phyloP scores from a whole-genome alignment of 2,888 invertebrate genomes.

The Fragum fragum region DNA sequence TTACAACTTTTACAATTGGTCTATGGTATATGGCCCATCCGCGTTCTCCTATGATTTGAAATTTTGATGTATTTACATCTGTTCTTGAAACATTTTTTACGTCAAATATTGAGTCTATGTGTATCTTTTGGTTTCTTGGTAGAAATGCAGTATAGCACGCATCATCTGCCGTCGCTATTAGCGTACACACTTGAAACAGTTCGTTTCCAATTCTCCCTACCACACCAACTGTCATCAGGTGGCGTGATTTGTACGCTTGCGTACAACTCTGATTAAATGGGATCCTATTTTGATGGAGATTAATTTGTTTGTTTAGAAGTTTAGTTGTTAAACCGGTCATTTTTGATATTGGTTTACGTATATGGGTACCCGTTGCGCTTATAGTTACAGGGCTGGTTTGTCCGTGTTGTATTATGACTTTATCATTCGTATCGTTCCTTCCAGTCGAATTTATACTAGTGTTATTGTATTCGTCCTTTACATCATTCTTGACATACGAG shows the following conservation, averaged over 20 bases:
- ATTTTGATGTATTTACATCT: not conserved
- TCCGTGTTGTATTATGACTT: too few species aligned
- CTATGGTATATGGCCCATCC: not conserved
- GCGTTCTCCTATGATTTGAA: not conserved
- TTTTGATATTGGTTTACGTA: too few species aligned
- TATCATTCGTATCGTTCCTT: too few species aligned
- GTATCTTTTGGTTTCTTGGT: not conserved
- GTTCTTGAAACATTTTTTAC: not conserved
- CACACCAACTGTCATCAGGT: not conserved
- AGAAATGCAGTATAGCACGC: not conserved
- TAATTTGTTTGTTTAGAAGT: too few species aligned
- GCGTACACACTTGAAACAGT: not conserved
- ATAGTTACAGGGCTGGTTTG: too few species aligned
- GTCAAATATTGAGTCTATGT: not conserved
- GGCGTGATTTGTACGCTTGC: not conserved
- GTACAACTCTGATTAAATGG: not conserved
- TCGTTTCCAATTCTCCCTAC: not conserved
- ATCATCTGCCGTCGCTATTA: constrained; percentile 5
- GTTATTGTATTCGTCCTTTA: too few species aligned
- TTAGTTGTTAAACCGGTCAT: too few species aligned
- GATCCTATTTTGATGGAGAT: too few species aligned
- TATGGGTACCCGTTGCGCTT: too few species aligned
- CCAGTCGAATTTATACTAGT: too few species aligned
- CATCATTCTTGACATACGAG: too few species aligned
- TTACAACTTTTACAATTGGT: not conserved